phyloP scores from a whole-genome alignment of 1,140 invertebrate genomes.

The Euura lappo region DNA sequence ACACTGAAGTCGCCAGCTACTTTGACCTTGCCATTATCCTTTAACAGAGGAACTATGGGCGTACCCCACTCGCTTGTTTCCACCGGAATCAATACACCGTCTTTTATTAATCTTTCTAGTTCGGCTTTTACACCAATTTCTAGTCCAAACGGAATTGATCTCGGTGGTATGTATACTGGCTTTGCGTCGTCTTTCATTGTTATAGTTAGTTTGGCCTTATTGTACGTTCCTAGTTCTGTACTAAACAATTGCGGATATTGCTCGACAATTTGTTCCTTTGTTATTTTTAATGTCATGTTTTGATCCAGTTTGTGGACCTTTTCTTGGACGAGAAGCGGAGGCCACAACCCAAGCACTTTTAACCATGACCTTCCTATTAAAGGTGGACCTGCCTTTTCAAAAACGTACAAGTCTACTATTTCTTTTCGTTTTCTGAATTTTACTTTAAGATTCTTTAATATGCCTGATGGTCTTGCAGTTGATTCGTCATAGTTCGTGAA shows the following conservation, averaged over 20 bases:
- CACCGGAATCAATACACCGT: slow-evolving; percentile 46
- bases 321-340: neutral
- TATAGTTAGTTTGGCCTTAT: slow-evolving; percentile 21
- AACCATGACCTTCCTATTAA: slow-evolving; percentile 16
- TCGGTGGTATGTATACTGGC: slow-evolving; percentile 42
- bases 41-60: slow-evolving; percentile 44
- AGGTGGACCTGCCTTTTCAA: slow-evolving; percentile 11
- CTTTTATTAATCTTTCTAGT: slow-evolving; percentile 34
- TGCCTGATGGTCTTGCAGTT: neutral
- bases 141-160: slow-evolving; percentile 34
- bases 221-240: slow-evolving; percentile 24
- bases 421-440: slow-evolving; percentile 5
- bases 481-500: neutral
- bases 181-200: slow-evolving; percentile 34
- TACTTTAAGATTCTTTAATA: neutral
- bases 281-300: neutral
- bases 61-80: slow-evolving; percentile 50
- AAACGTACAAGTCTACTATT: slow-evolving; percentile 8
- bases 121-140: slow-evolving; percentile 38
- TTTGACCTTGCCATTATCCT: slow-evolving; percentile 42
- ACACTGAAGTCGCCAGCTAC: slow-evolving; percentile 31
- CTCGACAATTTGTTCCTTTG: slow-evolving; percentile 7
- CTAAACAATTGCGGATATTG: slow-evolving; percentile 17
- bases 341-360: slow-evolving; percentile 11
- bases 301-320: neutral